Evolutionary conservation across 2,113 vertebrate genomes (phyloP).

Genomic region (Nesoenas mayeri): DNA sequence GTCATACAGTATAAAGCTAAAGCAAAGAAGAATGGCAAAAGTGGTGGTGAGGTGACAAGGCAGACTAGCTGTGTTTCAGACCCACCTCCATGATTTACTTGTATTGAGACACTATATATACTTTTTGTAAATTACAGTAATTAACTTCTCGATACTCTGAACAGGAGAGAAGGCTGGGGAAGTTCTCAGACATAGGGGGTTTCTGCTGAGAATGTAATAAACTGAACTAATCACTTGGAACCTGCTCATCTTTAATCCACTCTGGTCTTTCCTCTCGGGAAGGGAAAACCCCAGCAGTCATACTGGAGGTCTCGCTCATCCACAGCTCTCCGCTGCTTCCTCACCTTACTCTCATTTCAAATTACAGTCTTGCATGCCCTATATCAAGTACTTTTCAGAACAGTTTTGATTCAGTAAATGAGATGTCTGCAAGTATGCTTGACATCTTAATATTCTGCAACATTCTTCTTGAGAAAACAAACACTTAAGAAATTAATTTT

Average conservation of each 20-base stretch:
- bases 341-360: not conserved
- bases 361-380: not conserved
- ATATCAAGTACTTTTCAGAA: not conserved
- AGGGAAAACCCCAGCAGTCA: not conserved
- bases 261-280: not conserved
- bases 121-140: not conserved
- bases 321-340: not conserved
- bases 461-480: not conserved
- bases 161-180: not conserved
- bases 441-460: not conserved
- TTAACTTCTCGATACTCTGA: constrained; percentile 20
- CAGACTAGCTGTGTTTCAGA: not conserved
- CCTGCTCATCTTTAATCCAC: not conserved
- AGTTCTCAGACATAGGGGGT: not conserved
- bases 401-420: not conserved
- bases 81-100: not conserved
- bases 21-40: not conserved
- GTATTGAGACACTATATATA: not conserved
- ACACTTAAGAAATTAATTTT: not conserved
- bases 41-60: not conserved
- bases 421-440: not conserved
- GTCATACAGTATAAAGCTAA: not conserved
- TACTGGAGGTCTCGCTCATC: not conserved
- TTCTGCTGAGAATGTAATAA: constrained; percentile 31
- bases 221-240: constrained; percentile 26